Evolutionary conservation across 2,888 invertebrate genomes (phyloP), one percentile per base, ranked within the genome.

Genomic region (Lithophane leautieri): DNA sequence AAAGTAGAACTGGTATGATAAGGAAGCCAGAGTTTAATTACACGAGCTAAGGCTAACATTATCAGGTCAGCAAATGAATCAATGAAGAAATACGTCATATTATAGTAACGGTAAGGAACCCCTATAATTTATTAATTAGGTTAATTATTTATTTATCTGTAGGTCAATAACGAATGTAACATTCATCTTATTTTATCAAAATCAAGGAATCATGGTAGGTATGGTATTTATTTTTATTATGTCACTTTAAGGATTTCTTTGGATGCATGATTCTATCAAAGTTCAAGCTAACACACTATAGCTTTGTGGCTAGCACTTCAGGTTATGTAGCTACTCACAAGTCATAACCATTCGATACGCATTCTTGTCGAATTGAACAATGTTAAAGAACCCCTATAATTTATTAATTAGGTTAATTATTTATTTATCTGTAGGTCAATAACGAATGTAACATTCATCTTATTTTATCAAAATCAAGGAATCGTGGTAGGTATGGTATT

Each of bases 391-490:
- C 82, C 83, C 83, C 52, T 61, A 82, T 82, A 56, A 1, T 65
- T 50, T 52, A 73, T 70, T 61, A 74, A 70, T 73, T 50, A 70
- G 79, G 73, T 73, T 68, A 71, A 54, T 63, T 58, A 50, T 68
- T 52, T 70, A 56, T 58, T 69, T 72, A 69, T 79, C 62, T 62
- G 44, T 66, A 62, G 83, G 84, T 83, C 80, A 83, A 12, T 70
- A 66, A 34, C 82, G 52, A 70, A 66, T 42, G 62, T 6, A 28
- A 62, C 74, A 83, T 71, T 65, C 66, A 68, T 82, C n/a, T 74
- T 72, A 44, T 58, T 71, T 69, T 66, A 79, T 82, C 79, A 69
- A 69, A 74, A 69, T 68, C 79, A 83, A 79, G 83, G 79, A 63
- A 44, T 62, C 8, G 0, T 25, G 9, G 42, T 42, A 11, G 2